Evolutionary conservation across 30 jellyfish, hydroid and myxozoan genomes (phyloP).

Genomic region (Aurelia coerulea): DNA sequence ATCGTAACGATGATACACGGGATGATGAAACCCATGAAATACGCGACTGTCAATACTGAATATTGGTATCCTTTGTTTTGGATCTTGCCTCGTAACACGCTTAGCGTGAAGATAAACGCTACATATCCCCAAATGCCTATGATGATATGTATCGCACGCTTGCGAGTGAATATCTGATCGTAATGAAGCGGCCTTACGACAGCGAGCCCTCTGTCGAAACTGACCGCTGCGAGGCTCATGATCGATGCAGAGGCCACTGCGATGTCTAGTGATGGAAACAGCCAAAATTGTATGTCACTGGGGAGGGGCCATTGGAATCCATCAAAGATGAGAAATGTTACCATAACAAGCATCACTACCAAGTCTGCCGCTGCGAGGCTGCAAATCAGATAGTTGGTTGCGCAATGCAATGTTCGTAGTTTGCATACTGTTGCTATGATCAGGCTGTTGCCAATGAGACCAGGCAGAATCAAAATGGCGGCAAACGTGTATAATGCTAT

Average conservation of each 20-base stretch:
- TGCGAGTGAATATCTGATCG: conserved; percentile 41
- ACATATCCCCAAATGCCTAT: conserved; percentile 55
- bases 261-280: conserved; percentile 72
- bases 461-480: conserved; percentile 59
- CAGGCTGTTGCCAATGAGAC: conserved; percentile 58
- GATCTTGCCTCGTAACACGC: conserved; percentile 42
- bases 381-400: conserved; percentile 67
- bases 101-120: conserved; percentile 34
- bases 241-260: conserved; percentile 68
- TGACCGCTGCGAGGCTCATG: conserved; percentile 78
- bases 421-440: conserved; percentile 50
- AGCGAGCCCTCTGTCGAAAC: conserved; percentile 72
- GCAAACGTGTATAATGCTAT: conserved; percentile 55
- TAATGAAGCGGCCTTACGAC: conserved; percentile 63
- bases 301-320: conserved; percentile 35
- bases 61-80: conserved; percentile 29
- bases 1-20: conserved; percentile 55
- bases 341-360: conserved; percentile 66
- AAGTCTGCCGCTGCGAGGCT: conserved; percentile 72
- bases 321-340: conserved; percentile 27
- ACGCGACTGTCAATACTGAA: conserved; percentile 45
- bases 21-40: conserved; percentile 52
- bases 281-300: conserved; percentile 21
- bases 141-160: conserved; percentile 56
- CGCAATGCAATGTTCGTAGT: conserved; percentile 51